Conservation (phyloP, 2,113 vertebrate genomes). For the Terrapene triunguis region DNA sequence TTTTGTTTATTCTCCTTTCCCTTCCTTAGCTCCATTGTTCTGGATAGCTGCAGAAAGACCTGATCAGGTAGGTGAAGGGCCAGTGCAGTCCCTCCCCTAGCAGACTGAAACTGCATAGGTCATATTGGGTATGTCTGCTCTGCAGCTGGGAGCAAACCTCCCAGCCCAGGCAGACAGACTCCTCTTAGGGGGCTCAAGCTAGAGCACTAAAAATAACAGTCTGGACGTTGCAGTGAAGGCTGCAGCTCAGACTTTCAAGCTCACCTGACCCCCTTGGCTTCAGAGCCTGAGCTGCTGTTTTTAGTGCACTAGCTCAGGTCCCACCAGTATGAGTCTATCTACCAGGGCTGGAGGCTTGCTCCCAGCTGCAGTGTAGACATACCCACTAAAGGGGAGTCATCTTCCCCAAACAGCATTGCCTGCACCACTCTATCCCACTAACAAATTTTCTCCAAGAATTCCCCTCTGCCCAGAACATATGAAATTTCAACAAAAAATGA, state of each 20-base stretch:
- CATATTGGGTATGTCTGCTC: neutral
- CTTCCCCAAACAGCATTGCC: neutral
- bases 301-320: neutral
- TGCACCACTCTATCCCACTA: neutral
- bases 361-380: neutral
- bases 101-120: neutral
- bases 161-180: no score
- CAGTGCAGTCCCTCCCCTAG: neutral
- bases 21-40: neutral
- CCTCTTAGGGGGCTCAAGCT: neutral
- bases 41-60: neutral
- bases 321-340: neutral
- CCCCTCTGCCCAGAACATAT: neutral
- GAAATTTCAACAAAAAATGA: no score
- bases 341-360: neutral
- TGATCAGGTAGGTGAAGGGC: neutral
- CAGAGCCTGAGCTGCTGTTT: neutral
- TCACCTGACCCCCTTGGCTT: neutral
- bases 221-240: neutral
- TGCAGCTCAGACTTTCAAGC: neutral
- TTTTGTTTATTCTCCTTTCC: neutral
- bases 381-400: neutral
- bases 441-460: neutral
- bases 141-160: neutral
- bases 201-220: neutral